Conservation (phyloP, 2,797 vertebrate genomes). For the Chaetophractus vellerosus region DNA sequence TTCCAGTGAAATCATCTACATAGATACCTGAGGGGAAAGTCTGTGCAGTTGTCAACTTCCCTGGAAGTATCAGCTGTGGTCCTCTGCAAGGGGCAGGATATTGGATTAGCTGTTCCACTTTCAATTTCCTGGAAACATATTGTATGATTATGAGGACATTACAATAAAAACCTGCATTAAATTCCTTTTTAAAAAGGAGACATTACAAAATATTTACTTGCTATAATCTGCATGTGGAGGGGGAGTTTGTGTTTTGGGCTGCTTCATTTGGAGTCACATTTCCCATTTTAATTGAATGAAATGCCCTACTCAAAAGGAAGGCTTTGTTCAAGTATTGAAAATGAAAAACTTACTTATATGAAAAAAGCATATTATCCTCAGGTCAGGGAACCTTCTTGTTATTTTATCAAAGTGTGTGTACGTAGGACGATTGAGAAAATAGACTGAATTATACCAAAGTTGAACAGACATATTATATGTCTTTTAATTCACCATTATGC, state of each 20-base stretch:
- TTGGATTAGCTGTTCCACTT: slow-evolving; percentile 46
- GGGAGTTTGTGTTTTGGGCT: not conserved
- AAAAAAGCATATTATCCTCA: slow-evolving; percentile 13
- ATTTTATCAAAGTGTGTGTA: not conserved
- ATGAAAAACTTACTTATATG: not conserved
- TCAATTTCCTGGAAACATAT: slow-evolving; percentile 71
- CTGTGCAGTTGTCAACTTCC: not conserved
- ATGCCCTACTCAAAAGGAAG: slow-evolving; percentile 8
- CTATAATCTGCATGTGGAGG: not conserved
- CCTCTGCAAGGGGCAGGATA: slow-evolving; percentile 59
- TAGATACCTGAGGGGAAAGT: not conserved
- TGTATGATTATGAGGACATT: slow-evolving; percentile 40
- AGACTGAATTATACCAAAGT: not conserved
- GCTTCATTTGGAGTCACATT: slow-evolving; percentile 16
- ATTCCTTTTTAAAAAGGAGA: slow-evolving; percentile 32
- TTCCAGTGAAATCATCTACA: not conserved
- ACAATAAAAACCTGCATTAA: slow-evolving; percentile 18
- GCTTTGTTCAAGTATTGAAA: slow-evolving; percentile 42
- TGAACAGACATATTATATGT: not conserved
- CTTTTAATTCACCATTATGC: slow-evolving; percentile 12
- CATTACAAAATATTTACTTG: slow-evolving; percentile 2
- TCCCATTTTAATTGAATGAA: not conserved
- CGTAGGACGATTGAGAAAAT: not conserved
- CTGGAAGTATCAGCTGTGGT: not conserved
- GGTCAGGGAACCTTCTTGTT: not conserved